Evolutionary conservation across 2,797 vertebrate species (phyloP).

Genomic region (Poecilia wingei): DNA sequence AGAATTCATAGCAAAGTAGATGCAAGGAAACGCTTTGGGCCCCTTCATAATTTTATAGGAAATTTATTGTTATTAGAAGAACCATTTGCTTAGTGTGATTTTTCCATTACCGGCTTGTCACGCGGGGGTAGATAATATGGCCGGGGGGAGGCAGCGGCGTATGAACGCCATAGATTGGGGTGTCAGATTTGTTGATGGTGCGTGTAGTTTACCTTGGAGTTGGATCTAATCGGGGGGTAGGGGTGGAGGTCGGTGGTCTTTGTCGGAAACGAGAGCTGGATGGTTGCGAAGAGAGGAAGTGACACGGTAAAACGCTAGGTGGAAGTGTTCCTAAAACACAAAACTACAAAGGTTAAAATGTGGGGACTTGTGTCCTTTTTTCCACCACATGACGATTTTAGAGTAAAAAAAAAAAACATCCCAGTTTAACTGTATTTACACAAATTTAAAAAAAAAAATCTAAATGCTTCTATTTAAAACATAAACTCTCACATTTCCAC

Average conservation of each 20-base stretch:
- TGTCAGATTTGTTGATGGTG: slow-evolving; percentile 99
- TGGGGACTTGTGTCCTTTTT: neutral
- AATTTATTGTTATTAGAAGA: slow-evolving; percentile 99
- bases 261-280: slow-evolving; percentile 6
- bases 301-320: neutral
- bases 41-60: slow-evolving; percentile 99
- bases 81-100: slow-evolving; percentile 99
- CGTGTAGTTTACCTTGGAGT: slow-evolving; percentile 98
- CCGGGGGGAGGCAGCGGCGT: slow-evolving; percentile 52
- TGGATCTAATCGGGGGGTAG: slow-evolving; percentile 92
- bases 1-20: slow-evolving; percentile 99
- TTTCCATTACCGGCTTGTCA: slow-evolving; percentile 99
- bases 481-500: neutral
- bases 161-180: slow-evolving; percentile 94
- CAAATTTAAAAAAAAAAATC: neutral
- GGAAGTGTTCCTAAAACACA: neutral
- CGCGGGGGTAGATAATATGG: slow-evolving; percentile 93
- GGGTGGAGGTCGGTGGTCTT: slow-evolving; percentile 72
- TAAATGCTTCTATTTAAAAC: neutral
- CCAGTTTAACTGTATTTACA: neutral
- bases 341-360: neutral
- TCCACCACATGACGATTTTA: neutral
- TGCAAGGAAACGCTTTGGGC: slow-evolving; percentile 96
- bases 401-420: neutral
- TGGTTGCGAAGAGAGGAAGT: slow-evolving; percentile 46